phyloP scores from a whole-genome alignment of 64 coral and sea anemone genomes.

The Hydrozoanthus tunicans region DNA sequence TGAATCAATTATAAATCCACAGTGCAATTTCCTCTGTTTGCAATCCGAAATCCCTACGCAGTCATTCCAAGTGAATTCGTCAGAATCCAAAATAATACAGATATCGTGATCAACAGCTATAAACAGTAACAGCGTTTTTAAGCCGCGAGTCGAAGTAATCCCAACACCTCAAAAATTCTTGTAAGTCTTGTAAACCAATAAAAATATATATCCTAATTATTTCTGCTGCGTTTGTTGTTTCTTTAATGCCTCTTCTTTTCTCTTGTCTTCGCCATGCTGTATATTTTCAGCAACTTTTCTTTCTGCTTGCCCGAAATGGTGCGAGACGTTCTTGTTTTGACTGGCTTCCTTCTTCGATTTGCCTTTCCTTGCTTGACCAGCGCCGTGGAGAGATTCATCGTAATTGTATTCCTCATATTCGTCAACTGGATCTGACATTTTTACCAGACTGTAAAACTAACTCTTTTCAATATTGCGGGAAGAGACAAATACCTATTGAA shows the following conservation, averaged over 20 bases:
- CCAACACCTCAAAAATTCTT: slow-evolving; percentile 17
- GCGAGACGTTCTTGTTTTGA: slow-evolving; percentile 73
- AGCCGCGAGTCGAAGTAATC: not conserved
- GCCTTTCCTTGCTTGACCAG: slow-evolving; percentile 82
- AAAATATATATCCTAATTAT: slow-evolving; percentile 39
- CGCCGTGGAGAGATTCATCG: slow-evolving; percentile 84
- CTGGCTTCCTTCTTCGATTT: slow-evolving; percentile 91
- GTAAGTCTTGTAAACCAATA: slow-evolving; percentile 5
- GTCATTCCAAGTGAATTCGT: not conserved
- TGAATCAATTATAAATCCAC: not conserved
- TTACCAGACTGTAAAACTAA: not conserved
- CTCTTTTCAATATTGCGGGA: not conserved
- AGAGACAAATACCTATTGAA: not conserved
- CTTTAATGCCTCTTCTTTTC: slow-evolving; percentile 77
- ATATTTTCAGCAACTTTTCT: slow-evolving; percentile 90
- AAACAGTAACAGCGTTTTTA: not conserved
- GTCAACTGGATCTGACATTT: slow-evolving; percentile 73
- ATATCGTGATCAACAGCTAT: not conserved
- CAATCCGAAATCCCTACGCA: not conserved
- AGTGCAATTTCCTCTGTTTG: not conserved
- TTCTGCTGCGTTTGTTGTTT: slow-evolving; percentile 58
- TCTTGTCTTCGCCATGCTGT: slow-evolving; percentile 91
- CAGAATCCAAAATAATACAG: not conserved
- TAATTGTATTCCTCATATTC: slow-evolving; percentile 93
- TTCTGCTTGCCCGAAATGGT: slow-evolving; percentile 74